Evolutionary conservation across 2,113 vertebrate genomes (phyloP), one percentile per base, ranked within the genome.

Genomic region (Pyrgilauda ruficollis): DNA sequence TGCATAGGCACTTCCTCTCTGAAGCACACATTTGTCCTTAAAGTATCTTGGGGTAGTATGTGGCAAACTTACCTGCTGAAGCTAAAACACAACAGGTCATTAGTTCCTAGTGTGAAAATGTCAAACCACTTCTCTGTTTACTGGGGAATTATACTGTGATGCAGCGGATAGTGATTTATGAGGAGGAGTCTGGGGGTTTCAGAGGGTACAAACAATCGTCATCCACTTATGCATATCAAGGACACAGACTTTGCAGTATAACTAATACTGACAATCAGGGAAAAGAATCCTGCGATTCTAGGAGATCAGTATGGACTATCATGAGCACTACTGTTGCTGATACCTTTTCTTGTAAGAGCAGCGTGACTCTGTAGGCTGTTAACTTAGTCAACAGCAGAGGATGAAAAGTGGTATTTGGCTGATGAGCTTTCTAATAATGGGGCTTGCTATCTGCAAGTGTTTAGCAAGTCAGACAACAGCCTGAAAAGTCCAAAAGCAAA

Each of bases 1-100:
- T 5, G 2, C 41, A 41, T 6, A 37, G 49, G 19, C 41, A 7
- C 27, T 43, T 55, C 27, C 63, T 39, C 61, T 56, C 23, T 33
- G 24, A 62, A 63, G 49, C 35, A 59, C 0, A 0, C 1, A 2
- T 35, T 66, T 76, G 9, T 91, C 59, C 26, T 80, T n/a, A 24
- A 68, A 68, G 30, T 47, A 50, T 33, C 68, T 69, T 39, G 24
- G 58, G 37, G 26, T 49, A 41, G 18, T 41, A 41, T 41, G 6
- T 17, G 47, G 35, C 47, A 74, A 62, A 62, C 24, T 50, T 49
- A 50, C 20, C 31, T 79, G 30, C 22, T 33, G 58, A 56, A 69
- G 55, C n/a, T 39, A 39, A 63, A 83, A 86, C 2, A 10, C 37
- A 86, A 77, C 28, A 72, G 30, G n/a, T 47, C 30, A 12, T 31